Base-by-base conservation (phyloP, 2,888 invertebrate species). In the Eristalinus aeneus region DNA sequence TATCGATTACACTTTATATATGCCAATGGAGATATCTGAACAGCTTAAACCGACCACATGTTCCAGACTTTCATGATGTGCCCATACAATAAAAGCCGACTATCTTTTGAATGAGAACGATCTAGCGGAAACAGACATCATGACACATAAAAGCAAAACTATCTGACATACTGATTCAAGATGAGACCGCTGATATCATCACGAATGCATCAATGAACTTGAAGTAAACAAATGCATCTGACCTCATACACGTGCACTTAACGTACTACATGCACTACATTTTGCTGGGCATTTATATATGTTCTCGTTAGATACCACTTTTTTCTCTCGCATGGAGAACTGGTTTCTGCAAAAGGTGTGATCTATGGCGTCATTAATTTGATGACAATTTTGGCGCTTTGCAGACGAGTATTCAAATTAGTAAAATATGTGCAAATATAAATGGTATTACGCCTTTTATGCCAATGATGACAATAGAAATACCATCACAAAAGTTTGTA, bases 361-460 rank as follows among this genome's bases (percentile, higher is more conserved):
- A 46, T 46, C 46, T 46, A 46, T 58, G 16, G 16, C 58, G 54
- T 23, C 32, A 34, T 34, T 58, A 16, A 32, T 69, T 69, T 54
- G 1, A 69, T 69, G 34, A 69, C 56, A 56, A 16, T 69, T 69
- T 56, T 36, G 10, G 16, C 11, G n/a, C 23, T 58, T 58, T 8
- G 16, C 23, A 58, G 36, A 34, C 36, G 32, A 2, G 36, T 58
- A 36, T 34, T 54, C 32, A 69, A 56, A 69, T 34, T 12, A 69
- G 58, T 8, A 16, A 46, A 46, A 46, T 46, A 16, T 46, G 46
- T 16, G 46, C 46, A 16, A 46, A 46, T 16, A n/a, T 46, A n/a
- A 46, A 16, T 16, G 16, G 46, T 16, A 16, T n/a, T 16, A 8
- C n/a, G 46, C 46, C 1, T 12, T n/a, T 39, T 39, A 12, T 20